Evolutionary conservation across 2,113 vertebrate species (phyloP), one percentile per base, ranked within the genome.

Genomic region (Galbula dea): DNA sequence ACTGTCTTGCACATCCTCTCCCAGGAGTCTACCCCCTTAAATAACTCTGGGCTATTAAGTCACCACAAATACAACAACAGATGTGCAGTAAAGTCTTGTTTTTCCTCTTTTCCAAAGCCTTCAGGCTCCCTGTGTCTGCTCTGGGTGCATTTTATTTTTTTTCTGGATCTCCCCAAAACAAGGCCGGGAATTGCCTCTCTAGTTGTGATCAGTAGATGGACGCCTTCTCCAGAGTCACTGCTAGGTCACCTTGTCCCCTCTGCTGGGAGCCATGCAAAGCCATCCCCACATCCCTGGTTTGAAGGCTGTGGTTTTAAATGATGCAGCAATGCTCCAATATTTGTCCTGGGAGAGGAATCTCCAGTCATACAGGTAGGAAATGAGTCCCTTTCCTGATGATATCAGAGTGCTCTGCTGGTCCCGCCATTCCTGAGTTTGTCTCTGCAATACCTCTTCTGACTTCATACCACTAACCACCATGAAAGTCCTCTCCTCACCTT

Each of bases 41-140:
- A 91, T 94, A 96, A 96, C 87, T 83, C 73, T 7, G 52, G 69
- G 77, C 86, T 0, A 5, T 90, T 83, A 90, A 90, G 80, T 79
- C 94, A 94, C 91, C 6, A 2, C 90, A 89, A 80, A 72, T 84
- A 74, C 20, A 95, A 94, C 61, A 89, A 71, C 92, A 94, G 95
- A 90, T 85, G 94, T 63, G 83, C 88, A 71, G 27, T 69, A 63
- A 86, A 54, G 15, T 45, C 43, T 36, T 80, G 3, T 30, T 29
- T 34, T 21, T 19, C 7, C 2, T 2, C 17, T 80, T 90, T 86
- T 81, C 51, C 46, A 58, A 37, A 43, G n/a, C 36, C 88, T 84
- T 58, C 52, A 72, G 75, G 46, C 57, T 79, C 4, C 0, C 11
- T 10, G 32, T 46, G 39, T 39, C 52, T 86, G 71, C 30, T 32